These are phyloP conservation scores for Nasua narica DNA, from an alignment of 2,797 vertebrate genomes.

Conservation along the genomic window DNA sequence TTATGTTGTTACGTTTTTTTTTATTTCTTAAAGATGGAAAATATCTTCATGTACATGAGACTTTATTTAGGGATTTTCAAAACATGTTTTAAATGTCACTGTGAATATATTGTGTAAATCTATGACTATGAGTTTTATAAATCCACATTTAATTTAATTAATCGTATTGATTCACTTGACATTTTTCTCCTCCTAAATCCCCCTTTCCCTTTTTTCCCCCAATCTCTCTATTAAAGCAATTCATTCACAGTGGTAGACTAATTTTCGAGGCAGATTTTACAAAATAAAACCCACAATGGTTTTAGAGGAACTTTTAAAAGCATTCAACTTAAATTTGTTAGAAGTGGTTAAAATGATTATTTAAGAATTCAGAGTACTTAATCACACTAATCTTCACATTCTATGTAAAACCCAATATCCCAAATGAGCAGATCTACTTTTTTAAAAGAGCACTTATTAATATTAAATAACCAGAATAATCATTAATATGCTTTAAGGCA, in stretches of 20 bases:
- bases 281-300: slow-evolving; percentile 60
- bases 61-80: slow-evolving; percentile 70
- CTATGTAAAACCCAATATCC: slow-evolving; percentile 28
- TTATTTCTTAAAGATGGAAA: slow-evolving; percentile 59
- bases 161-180: slow-evolving; percentile 69
- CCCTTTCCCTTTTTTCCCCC: background rate
- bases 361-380: slow-evolving; percentile 56
- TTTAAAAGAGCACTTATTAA: slow-evolving; percentile 42
- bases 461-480: slow-evolving; percentile 50
- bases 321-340: slow-evolving; percentile 51
- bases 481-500: slow-evolving; percentile 2
- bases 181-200: slow-evolving; percentile 60
- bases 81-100: slow-evolving; percentile 65
- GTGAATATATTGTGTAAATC: slow-evolving; percentile 61
- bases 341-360: slow-evolving; percentile 59
- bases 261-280: slow-evolving; percentile 68
- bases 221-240: slow-evolving; percentile 62
- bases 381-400: slow-evolving; percentile 64
- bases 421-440: slow-evolving; percentile 37
- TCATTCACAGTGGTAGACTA: slow-evolving; percentile 44
- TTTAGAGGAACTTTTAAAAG: slow-evolving; percentile 61
- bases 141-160: slow-evolving; percentile 72
- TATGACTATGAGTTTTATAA: slow-evolving; percentile 67
- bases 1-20: background rate
- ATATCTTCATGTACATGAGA: slow-evolving; percentile 43